Conservation (phyloP, 2,888 invertebrate genomes). For the Falcaria lacertinaria region DNA sequence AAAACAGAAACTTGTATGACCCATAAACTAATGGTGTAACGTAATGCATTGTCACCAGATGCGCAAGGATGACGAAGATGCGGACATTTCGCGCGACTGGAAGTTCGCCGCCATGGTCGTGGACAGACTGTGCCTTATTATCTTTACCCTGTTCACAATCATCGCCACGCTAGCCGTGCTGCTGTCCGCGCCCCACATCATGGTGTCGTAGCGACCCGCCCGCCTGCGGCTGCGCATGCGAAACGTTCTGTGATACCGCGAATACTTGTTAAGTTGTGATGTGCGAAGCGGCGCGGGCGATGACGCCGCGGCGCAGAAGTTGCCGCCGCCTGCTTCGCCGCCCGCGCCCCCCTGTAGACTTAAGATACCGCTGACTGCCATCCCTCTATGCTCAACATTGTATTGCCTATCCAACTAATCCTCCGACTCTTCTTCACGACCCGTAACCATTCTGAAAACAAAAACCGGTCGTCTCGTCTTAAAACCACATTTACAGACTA, state of each 20-base stretch:
- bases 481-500: slow-evolving; percentile 13
- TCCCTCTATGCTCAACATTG: slow-evolving; percentile 60
- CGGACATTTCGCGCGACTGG: slow-evolving; percentile 98
- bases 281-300: slow-evolving; percentile 70
- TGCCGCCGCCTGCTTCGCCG: slow-evolving; percentile 68
- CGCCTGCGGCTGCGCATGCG: slow-evolving; percentile 73
- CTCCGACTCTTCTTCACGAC: slow-evolving; percentile 45
- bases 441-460: slow-evolving; percentile 40
- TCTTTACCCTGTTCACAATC: slow-evolving; percentile 99
- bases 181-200: slow-evolving; percentile 97
- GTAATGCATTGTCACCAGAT: slow-evolving; percentile 78
- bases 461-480: slow-evolving; percentile 32
- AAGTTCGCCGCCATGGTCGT: slow-evolving; percentile 99
- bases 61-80: slow-evolving; percentile 96
- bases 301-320: slow-evolving; percentile 66
- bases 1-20: no score
- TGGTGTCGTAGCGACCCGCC: slow-evolving; percentile 89
- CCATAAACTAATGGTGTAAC: no score
- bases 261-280: slow-evolving; percentile 84
- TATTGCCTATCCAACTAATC: slow-evolving; percentile 61
- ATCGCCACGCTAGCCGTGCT: slow-evolving; percentile 98
- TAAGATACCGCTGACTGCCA: slow-evolving; percentile 74
- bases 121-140: slow-evolving; percentile 99
- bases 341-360: slow-evolving; percentile 70
- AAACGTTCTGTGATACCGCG: slow-evolving; percentile 84